Conservation (phyloP, 2,888 invertebrate species). For the Trissonchulus sp. region DNA sequence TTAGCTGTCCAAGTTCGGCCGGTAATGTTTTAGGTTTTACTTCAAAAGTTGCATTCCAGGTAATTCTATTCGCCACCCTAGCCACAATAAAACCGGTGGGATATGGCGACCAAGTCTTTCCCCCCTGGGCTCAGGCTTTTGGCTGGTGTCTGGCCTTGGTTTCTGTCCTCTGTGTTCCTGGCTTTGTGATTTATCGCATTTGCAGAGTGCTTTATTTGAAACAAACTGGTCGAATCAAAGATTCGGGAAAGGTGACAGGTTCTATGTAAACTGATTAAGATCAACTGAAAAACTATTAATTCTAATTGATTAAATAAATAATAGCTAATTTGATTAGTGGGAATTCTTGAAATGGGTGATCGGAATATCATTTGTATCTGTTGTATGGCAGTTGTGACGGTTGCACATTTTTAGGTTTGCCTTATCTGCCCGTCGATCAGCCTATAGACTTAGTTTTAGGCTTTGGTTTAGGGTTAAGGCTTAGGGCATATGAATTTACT, state of each 20-base stretch:
- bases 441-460: background rate
- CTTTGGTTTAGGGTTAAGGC: conserved; percentile 1
- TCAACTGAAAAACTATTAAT: too few relatives aligned
- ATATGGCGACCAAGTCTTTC: background rate
- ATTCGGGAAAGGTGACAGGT: background rate
- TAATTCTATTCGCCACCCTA: background rate
- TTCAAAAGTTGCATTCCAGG: too few relatives aligned
- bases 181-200: background rate
- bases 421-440: too few relatives aligned
- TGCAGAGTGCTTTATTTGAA: background rate
- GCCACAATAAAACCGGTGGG: background rate
- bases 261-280: too few relatives aligned
- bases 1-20: too few relatives aligned
- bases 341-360: too few relatives aligned
- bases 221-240: background rate
- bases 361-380: too few relatives aligned
- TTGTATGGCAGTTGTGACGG: too few relatives aligned
- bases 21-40: conserved; percentile 9
- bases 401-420: too few relatives aligned
- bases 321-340: too few relatives aligned
- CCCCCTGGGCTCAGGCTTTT: background rate
- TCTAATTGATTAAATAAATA: too few relatives aligned
- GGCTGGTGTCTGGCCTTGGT: background rate
- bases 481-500: background rate
- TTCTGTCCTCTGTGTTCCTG: background rate